Base-by-base conservation (phyloP, 2,113 vertebrate species). In the Todiramphus saurophagus region DNA sequence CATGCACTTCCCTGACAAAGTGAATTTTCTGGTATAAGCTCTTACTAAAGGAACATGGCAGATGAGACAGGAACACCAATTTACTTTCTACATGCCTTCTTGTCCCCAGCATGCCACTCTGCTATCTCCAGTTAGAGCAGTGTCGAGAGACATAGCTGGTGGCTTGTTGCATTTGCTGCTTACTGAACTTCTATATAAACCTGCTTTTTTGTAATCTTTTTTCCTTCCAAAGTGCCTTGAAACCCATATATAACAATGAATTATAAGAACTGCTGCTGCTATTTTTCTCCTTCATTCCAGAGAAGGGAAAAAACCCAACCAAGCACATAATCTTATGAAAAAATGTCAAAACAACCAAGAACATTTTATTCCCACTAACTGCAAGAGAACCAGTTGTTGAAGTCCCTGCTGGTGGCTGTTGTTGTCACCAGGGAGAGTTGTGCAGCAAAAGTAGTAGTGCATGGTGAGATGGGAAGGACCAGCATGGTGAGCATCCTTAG, bases 381-480 rank as follows among this genome's bases (percentile, higher is more conserved):
- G 30, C 48, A 19, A 55, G 63, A 41, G 17, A 4, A 53, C 7
- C 18, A 14, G 39, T 13, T 44, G 12, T 2, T 30, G 33, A 83
- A 30, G n/a, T 39, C 62, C 51, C 30, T 1, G 3, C 13, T 64
- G 82, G 50, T 55, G 43, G n/a, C 17, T 10, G 24, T 13, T 10
- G 24, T 13, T 20, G 37, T 35, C 39, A 2, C 13, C 60, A 7
- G 11, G 35, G 44, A 39, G 33, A 1, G 10, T 25, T 46, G 28
- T 1, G 8, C 39, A 30, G 59, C 13, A 7, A 51, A 51, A 31
- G 43, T 7, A 59, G 31, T 3, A 0, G n/a, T n/a, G n/a, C 25
- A 6, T 0, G 6, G 19, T 6, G 60, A 30, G 53, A 30, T 0
- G 10, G 55, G 21, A 50, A 43, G 33, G 41, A 92, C 33, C 14